A percentile compares a stretch with the other conserved stretches of the same genome.
Evolutionary conservation across 2,113 vertebrate species (phyloP).

Genomic region (Leiothrix lutea): DNA sequence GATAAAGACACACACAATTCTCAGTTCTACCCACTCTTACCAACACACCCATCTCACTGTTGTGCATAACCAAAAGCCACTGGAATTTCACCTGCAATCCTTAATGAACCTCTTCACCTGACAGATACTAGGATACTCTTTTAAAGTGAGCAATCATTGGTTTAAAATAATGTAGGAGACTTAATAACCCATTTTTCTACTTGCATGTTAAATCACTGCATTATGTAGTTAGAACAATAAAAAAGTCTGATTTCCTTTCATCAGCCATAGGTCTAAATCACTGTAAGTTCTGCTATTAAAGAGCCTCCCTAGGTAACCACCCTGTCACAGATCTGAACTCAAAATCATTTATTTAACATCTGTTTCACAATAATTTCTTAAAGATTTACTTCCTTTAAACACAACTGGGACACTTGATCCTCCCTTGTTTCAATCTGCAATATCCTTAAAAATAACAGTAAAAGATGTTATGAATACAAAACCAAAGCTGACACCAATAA

Average conservation of each 20-base stretch:
- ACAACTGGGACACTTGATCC: slow-evolving; percentile 66
- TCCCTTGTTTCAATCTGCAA: slow-evolving; percentile 69
- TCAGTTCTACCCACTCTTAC: not conserved
- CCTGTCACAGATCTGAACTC: slow-evolving; percentile 58
- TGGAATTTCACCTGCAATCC: not conserved
- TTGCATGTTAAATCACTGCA: not conserved
- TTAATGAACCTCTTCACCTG: not conserved
- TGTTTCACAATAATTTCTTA: slow-evolving; percentile 66
- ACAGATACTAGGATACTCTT: not conserved
- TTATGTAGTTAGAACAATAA: not conserved
- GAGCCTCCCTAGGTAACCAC: not conserved
- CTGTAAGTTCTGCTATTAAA: slow-evolving; percentile 32
- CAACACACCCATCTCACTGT: not conserved
- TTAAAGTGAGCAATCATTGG: not conserved
- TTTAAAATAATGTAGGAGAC: not conserved
- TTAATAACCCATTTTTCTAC: not conserved
- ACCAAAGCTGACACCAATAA: slow-evolving; percentile 69
- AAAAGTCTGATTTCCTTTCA: not conserved
- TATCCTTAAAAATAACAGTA: slow-evolving; percentile 70
- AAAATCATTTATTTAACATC: slow-evolving; percentile 70
- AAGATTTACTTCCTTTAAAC: slow-evolving; percentile 72
- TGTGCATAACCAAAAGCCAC: not conserved
- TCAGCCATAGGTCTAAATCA: slow-evolving; percentile 7
- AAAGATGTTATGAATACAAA: slow-evolving; percentile 66
- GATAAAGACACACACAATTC: not conserved